A percentile compares a stretch with the other conserved stretches of the same genome.
phyloP scores from a whole-genome alignment of 2,888 invertebrate genomes.

The Eupithecia exiguata region DNA sequence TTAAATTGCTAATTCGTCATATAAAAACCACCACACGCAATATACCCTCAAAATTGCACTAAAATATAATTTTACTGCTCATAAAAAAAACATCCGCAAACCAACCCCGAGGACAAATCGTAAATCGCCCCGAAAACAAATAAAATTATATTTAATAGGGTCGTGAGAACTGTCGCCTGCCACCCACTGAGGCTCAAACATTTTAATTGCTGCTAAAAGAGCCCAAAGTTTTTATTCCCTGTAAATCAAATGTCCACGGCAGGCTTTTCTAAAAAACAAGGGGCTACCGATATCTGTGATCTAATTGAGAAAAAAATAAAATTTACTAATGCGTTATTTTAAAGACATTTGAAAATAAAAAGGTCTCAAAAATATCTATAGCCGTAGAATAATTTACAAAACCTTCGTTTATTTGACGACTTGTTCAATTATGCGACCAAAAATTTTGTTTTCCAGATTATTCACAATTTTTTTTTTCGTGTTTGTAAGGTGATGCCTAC shows the following conservation, averaged over 20 bases:
- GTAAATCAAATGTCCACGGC: conserved; percentile 81
- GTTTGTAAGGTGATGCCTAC: too few relatives aligned
- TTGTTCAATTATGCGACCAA: background rate
- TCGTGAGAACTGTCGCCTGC: conserved; percentile 83
- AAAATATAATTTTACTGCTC: conserved; percentile 2
- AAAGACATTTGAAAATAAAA: background rate
- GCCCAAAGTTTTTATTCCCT: conserved; percentile 74
- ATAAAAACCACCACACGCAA: conserved; percentile 1
- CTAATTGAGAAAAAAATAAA: conserved; percentile 9
- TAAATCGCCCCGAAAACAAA: conserved; percentile 72
- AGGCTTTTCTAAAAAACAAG: conserved; percentile 53
- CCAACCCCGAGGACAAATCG: conserved; percentile 50
- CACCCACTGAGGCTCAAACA: conserved; percentile 82
- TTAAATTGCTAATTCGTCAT: background rate
- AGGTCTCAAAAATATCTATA: background rate
- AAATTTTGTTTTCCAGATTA: too few relatives aligned
- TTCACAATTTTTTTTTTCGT: too few relatives aligned
- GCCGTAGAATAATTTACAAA: background rate
- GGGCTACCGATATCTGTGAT: conserved; percentile 35
- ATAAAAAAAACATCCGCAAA: conserved; percentile 24
- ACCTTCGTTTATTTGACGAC: background rate
- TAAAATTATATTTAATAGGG: conserved; percentile 82
- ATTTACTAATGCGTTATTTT: conserved; percentile 12
- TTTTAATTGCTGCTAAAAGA: conserved; percentile 82
- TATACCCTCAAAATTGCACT: background rate